phyloP scores from a whole-genome alignment of 2,113 vertebrate species.

The Pachyramphus minor region DNA sequence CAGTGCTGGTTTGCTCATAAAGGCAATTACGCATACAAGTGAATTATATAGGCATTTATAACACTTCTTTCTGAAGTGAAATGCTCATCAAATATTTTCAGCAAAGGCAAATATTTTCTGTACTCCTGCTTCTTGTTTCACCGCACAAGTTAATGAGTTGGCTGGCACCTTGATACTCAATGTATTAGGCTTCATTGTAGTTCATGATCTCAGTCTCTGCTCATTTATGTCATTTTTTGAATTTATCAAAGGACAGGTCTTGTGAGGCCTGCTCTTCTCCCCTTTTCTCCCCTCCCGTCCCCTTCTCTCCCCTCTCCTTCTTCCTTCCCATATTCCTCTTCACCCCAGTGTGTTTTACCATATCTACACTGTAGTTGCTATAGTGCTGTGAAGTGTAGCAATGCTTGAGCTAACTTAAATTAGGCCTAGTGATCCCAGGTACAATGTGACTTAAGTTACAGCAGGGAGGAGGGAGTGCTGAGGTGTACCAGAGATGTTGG shows the following conservation, averaged over 20 bases:
- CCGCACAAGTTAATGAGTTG: constrained; percentile 11
- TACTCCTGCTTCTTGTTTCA: constrained; percentile 12
- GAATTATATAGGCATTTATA: not conserved
- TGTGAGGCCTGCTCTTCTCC: not conserved
- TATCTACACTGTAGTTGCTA: not conserved
- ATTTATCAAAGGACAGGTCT: not conserved
- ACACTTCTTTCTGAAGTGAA: not conserved
- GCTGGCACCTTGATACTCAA: constrained; percentile 13
- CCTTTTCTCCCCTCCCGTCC: too few relatives aligned
- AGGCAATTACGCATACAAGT: not conserved
- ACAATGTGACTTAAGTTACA: not conserved
- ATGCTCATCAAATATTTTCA: constrained; percentile 17
- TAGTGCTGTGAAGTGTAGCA: not conserved
- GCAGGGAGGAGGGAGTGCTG: not conserved
- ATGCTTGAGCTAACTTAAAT: not conserved
- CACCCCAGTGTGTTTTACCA: not conserved
- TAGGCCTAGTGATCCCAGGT: not conserved
- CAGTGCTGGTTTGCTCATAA: not conserved
- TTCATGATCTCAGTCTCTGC: not conserved
- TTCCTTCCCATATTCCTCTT: not conserved
- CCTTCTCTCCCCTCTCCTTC: too few relatives aligned
- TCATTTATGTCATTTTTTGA: not conserved
- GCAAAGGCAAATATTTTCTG: constrained; percentile 9
- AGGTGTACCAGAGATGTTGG: not conserved
- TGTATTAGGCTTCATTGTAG: not conserved